Evolutionary conservation across 2,888 invertebrate genomes (phyloP).

Genomic region (Dicyrtoma fusca): DNA sequence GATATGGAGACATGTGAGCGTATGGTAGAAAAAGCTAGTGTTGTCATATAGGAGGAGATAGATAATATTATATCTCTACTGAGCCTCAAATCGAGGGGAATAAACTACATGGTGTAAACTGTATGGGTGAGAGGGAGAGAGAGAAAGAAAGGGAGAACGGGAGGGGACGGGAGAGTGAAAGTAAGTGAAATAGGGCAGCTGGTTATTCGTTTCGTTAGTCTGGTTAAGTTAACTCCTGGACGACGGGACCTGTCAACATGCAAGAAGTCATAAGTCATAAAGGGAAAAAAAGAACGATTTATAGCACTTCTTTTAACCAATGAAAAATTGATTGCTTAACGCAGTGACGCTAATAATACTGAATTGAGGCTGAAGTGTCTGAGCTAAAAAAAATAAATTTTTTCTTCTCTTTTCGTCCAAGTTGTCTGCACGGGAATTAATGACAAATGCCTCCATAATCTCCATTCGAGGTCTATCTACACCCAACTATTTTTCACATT

Average conservation of each 20-base stretch:
- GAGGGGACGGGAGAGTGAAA: neutral
- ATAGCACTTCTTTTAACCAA: slow-evolving; percentile 15
- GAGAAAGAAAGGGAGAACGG: neutral
- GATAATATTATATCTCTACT: too few species aligned
- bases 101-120: neutral
- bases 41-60: too few species aligned
- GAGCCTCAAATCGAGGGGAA: neutral
- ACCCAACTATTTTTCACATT: neutral
- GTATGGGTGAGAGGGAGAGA: neutral
- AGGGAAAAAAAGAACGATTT: slow-evolving; percentile 18
- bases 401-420: neutral
- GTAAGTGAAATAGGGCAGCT: neutral
- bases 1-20: too few species aligned
- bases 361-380: neutral
- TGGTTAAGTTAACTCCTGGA: slow-evolving; percentile 19
- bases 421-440: neutral
- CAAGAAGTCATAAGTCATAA: slow-evolving; percentile 33
- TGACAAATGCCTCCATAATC: slow-evolving; percentile 1
- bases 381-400: too few species aligned
- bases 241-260: slow-evolving; percentile 7
- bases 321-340: slow-evolving; percentile 36
- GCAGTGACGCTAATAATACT: slow-evolving; percentile 20
- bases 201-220: slow-evolving; percentile 7
- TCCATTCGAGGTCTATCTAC: neutral
- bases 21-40: too few species aligned